Base-by-base conservation (phyloP, 2,113 vertebrate species). In the Stegastes partitus region DNA sequence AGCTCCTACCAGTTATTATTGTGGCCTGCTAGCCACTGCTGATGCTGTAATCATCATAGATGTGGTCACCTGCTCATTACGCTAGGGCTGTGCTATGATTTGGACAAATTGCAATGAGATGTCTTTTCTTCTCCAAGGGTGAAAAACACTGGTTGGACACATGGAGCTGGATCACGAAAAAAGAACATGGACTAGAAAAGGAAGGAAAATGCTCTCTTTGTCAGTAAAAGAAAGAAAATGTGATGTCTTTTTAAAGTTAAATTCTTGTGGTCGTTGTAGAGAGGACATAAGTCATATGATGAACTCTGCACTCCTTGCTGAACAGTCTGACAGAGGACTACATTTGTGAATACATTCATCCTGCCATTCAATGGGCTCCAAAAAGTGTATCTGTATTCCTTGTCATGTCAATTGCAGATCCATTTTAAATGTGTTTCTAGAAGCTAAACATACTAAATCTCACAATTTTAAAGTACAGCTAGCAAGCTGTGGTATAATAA, bases 91-190 rank as follows among this genome's bases (percentile, higher is more conserved):
- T 2, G 82, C 75, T 84, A 77, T 84, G 89, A 88, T 89, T 87
- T 91, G 78, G 88, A 93, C 93, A 93, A 93, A 93, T 92, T 91
- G 80, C 31, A 21, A 85, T 77, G 79, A 87, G 83, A 92, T 92
- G 89, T 90, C 74, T 68, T 87, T 21, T 63, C 82, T 86, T 77
- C 72, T 72, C 63, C 65, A 63, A 58, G 39, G 61, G 49, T 80
- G 75, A 77, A 89, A 92, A 92, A 93, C 91, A 92, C 84, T 70
- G 71, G 87, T 87, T 86, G 68, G 80, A 90, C 79, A 80, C 81
- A 86, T 51, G 53, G 68, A 77, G 78, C 82, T 92, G 89, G 87
- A 91, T 75, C 61, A 54, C 74, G 81, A 83, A 83, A 73, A 90
- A 85, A 84, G 79, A 71, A 73, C 22, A 21, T 77, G 65, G 68